Base-by-base conservation (phyloP, 1,140 invertebrate species). In the Drosophila bipectinata region DNA sequence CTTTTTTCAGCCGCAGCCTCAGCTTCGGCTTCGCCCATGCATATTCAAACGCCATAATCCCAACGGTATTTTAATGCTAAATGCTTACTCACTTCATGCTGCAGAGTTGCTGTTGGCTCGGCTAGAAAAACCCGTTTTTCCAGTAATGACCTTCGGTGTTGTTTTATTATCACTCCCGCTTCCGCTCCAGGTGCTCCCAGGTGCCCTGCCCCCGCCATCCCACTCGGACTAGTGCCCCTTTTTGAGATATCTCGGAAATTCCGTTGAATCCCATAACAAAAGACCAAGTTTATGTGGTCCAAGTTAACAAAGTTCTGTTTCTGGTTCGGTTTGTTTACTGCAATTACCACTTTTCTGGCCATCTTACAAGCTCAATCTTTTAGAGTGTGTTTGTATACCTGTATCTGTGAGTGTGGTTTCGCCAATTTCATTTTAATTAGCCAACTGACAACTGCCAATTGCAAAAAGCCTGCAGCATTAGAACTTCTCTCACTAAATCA, bases 31-130 rank as follows among this genome's bases (percentile, higher is more conserved):
- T 76, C 62, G 81, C 81, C 81, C 74, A 87, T 85, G 81, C 81
- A 85, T 85, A 85, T 82, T 87, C 81, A 78, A 71, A 80, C 67
- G 71, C 75, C 83, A 85, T 85, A 85, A 85, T 85, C 83, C 83
- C 83, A 87, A 87, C 83, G 83, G 83, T 88, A 87, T 87, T 87
- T 87, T 82, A 71, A 88, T 88, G 79, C 83, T 88, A 87, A 87
- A 88, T 87, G 82, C 83, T 85, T 82, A 85, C 75, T 85, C 83
- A 85, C 76, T 83, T 77, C 60, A 15, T 62, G 56, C 60, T 60
- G 74, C 64, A 63, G 57, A 68, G 61, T 52, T 48, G 28, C 6
- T 21, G 58, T 9, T 21, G 58, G 56, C 28, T 24, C 54, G 56
- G 58, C 52, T 48, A 37, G 47, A 72, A 54, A 81, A 85, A 87